Conservation (phyloP, 2,113 vertebrate genomes). For the Cebus imitator region DNA sequence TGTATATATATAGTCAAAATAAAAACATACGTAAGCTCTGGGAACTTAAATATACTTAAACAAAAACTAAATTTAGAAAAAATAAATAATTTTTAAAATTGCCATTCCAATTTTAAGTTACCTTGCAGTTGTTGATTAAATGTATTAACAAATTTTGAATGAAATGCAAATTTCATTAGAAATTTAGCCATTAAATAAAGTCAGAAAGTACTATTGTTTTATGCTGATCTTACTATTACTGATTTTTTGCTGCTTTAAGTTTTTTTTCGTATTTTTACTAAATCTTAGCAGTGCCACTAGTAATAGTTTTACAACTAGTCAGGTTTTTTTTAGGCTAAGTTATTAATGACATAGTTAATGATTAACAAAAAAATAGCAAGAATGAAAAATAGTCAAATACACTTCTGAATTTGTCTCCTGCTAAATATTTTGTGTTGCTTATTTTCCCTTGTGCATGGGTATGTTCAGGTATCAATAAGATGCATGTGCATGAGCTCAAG, state of each 20-base stretch:
- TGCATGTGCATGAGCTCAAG: constrained; percentile 85
- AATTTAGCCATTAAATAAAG: neutral
- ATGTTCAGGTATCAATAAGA: constrained; percentile 66
- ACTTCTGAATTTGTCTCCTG: constrained; percentile 46
- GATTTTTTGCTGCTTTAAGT: constrained; percentile 45
- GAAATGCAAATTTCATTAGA: constrained; percentile 42
- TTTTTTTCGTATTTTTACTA: constrained; percentile 34
- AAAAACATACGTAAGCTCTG: constrained; percentile 49
- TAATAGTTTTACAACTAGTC: neutral
- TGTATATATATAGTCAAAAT: constrained; percentile 57
- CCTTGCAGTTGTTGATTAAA: constrained; percentile 15
- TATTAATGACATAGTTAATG: constrained; percentile 28
- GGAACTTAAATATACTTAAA: constrained; percentile 69
- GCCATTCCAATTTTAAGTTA: constrained; percentile 42
- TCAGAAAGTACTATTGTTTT: constrained; percentile 28
- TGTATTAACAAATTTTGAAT: constrained; percentile 48
- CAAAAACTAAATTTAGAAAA: constrained; percentile 37
- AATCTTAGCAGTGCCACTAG: neutral
- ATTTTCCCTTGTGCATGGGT: constrained; percentile 78
- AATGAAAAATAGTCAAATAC: constrained; percentile 48
- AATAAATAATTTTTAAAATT: neutral
- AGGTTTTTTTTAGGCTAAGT: neutral
- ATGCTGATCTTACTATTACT: neutral
- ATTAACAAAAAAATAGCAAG: constrained; percentile 29
- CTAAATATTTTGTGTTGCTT: constrained; percentile 73